phyloP scores from a whole-genome alignment of 2,113 vertebrate genomes.

The Megaptera novaeangliae region DNA sequence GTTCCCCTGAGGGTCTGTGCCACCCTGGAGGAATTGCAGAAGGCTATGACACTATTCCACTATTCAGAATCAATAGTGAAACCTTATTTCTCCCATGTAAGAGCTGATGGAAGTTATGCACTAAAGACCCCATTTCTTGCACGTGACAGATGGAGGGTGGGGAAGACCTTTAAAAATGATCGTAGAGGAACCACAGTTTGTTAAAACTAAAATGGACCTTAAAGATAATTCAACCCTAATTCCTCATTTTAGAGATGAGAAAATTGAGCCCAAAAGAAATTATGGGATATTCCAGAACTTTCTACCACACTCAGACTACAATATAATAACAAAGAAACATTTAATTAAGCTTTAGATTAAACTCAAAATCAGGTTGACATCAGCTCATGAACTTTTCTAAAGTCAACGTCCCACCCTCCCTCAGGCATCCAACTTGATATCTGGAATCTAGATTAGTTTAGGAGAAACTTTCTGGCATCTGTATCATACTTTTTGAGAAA shows the following conservation, averaged over 20 bases:
- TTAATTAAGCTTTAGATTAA: not conserved
- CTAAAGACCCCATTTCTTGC: not conserved
- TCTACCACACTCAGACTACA: not conserved
- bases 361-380: slow-evolving; percentile 1
- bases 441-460: not conserved
- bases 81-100: not conserved
- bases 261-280: not conserved
- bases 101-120: not conserved
- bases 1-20: not conserved
- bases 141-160: not conserved
- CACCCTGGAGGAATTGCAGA: not conserved
- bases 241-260: not conserved
- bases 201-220: not conserved
- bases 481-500: not conserved
- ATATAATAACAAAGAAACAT: not conserved
- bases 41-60: not conserved
- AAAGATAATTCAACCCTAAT: not conserved
- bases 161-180: not conserved
- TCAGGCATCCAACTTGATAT: not conserved
- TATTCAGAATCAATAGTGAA: not conserved
- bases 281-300: not conserved
- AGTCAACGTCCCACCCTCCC: not conserved
- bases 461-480: not conserved
- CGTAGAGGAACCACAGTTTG: not conserved
- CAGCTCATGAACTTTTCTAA: not conserved